These are phyloP conservation scores for Philhelius pedissequus DNA, from an alignment of 2,888 invertebrate genomes.

Conservation along the genomic window DNA sequence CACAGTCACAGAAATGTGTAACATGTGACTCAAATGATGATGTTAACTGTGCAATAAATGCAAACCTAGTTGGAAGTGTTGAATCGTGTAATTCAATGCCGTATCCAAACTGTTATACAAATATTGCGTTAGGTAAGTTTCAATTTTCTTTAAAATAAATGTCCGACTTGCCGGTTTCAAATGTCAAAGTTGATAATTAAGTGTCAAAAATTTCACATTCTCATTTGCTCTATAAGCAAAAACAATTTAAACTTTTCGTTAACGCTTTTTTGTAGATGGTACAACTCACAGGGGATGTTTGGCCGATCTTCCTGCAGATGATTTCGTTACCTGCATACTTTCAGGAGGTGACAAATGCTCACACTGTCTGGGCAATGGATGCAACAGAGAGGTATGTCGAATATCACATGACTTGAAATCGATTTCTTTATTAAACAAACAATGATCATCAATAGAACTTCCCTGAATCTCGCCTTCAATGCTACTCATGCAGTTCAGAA, in stretches of 20 bases:
- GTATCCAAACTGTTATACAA: slow-evolving; percentile 73
- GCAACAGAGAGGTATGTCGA: slow-evolving; percentile 73
- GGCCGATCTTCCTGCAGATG: slow-evolving; percentile 69
- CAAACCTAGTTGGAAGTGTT: slow-evolving; percentile 69
- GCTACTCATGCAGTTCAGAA: slow-evolving; percentile 73
- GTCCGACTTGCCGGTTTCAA: too few relatives aligned
- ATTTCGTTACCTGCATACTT: slow-evolving; percentile 73
- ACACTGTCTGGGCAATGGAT: slow-evolving; percentile 71
- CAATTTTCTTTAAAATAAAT: too few relatives aligned
- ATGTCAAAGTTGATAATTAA: neutral
- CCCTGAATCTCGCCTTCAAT: slow-evolving; percentile 74
- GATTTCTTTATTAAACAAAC: neutral
- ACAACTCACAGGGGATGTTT: slow-evolving; percentile 74
- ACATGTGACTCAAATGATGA: slow-evolving; percentile 72
- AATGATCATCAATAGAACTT: slow-evolving; percentile 71
- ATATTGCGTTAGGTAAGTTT: slow-evolving; percentile 68
- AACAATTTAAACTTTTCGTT: neutral
- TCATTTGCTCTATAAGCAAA: neutral
- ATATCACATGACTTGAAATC: neutral
- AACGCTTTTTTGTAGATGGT: slow-evolving; percentile 73
- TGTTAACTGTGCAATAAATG: slow-evolving; percentile 72
- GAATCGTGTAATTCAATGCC: slow-evolving; percentile 72
- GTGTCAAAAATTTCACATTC: neutral
- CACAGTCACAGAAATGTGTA: slow-evolving; percentile 70
- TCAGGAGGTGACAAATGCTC: slow-evolving; percentile 72